phyloP scores from a whole-genome alignment of 2,888 invertebrate species.

The Platycheirus rosarum region DNA sequence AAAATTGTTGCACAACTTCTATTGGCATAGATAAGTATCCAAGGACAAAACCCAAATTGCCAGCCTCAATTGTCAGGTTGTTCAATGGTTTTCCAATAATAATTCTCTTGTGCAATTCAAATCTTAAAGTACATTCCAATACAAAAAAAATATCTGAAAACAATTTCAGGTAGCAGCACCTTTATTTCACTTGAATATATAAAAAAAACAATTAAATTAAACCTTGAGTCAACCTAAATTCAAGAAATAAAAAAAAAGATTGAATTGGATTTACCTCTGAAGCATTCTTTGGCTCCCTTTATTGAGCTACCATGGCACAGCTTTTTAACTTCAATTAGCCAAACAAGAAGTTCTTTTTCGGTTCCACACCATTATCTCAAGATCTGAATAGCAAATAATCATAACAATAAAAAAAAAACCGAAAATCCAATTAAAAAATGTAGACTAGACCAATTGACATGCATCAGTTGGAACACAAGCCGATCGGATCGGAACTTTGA shows the following conservation, averaged over 20 bases:
- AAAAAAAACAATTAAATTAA: conserved; percentile 22
- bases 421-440: conserved; percentile 69
- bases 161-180: conserved; percentile 26
- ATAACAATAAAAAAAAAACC: conserved; percentile 12
- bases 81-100: conserved; percentile 8
- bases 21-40: conserved; percentile 11
- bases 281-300: not conserved
- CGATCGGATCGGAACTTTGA: conserved; percentile 55
- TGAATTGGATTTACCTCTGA: conserved; percentile 1
- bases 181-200: not conserved
- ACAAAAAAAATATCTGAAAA: not conserved
- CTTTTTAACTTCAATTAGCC: conserved; percentile 33
- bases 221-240: conserved; percentile 47
- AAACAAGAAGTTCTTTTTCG: conserved; percentile 40
- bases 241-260: not conserved
- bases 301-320: too few species aligned
- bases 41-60: conserved; percentile 16
- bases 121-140: not conserved
- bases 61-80: conserved; percentile 1
- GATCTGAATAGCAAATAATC: conserved; percentile 40
- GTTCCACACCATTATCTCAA: conserved; percentile 44
- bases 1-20: conserved; percentile 17
- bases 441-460: conserved; percentile 72
- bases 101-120: not conserved
- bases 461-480: conserved; percentile 63